Conservation (phyloP, 2,113 vertebrate species). For the Eulemur rufifrons region DNA sequence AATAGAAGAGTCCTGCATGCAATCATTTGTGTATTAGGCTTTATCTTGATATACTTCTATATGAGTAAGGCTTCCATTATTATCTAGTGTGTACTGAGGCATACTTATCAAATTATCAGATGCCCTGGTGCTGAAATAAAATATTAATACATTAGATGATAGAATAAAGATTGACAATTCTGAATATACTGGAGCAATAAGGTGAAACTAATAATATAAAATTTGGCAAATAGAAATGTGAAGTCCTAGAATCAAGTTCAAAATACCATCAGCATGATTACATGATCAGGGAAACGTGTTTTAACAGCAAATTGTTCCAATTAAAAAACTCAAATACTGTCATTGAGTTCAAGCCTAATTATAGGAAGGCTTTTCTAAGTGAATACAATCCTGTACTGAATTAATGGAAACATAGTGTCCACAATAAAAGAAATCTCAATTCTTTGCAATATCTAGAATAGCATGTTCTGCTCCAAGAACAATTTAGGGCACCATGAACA, state of each 20-base stretch:
- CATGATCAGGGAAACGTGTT: neutral
- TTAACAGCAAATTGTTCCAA: neutral
- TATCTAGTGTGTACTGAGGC: neutral
- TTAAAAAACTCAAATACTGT: neutral
- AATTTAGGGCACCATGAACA: neutral
- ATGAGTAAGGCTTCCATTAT: neutral
- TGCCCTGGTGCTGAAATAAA: neutral
- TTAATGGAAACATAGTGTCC: neutral
- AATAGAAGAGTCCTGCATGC: neutral
- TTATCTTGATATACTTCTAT: neutral
- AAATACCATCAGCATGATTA: neutral
- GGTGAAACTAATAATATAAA: neutral
- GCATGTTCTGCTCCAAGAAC: neutral
- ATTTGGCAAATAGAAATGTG: neutral
- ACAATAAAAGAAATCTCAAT: neutral
- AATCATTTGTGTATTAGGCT: neutral
- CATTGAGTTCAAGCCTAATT: neutral
- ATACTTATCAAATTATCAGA: neutral
- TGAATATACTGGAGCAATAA: neutral
- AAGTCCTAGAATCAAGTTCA: neutral
- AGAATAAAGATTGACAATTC: neutral
- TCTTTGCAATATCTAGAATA: neutral
- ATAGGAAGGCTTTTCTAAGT: neutral
- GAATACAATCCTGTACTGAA: neutral
- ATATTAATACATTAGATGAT: neutral